phyloP scores from a whole-genome alignment of 1,140 invertebrate species.

The Trachelipus rathkii region DNA sequence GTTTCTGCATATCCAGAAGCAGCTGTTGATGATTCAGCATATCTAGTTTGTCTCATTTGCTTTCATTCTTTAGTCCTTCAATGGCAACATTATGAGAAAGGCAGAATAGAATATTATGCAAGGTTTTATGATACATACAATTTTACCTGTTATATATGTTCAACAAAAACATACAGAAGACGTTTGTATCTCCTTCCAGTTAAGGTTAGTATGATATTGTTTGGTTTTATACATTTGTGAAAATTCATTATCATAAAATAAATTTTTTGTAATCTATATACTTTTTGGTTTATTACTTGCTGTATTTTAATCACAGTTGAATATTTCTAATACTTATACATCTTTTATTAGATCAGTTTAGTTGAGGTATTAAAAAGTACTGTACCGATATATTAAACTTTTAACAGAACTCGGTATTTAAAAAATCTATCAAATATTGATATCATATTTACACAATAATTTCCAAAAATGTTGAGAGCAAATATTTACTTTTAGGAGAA shows the following conservation, averaged over 20 bases:
- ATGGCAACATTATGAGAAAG: conserved; percentile 68
- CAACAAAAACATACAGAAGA: conserved; percentile 80
- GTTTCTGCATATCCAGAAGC: conserved; percentile 59
- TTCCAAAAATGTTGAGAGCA: no score
- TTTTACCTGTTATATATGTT: conserved; percentile 88
- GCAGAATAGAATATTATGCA: conserved; percentile 52
- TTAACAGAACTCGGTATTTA: no score
- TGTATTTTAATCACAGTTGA: background rate
- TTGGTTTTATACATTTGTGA: conserved; percentile 8
- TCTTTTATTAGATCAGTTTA: no score
- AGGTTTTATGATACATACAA: conserved; percentile 83
- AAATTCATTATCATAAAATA: no score
- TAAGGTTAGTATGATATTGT: conserved; percentile 57
- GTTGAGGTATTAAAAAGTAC: no score
- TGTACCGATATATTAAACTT: no score
- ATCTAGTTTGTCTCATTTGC: conserved; percentile 88
- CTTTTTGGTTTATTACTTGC: background rate
- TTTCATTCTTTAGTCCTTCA: conserved; percentile 86
- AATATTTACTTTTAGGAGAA: no score
- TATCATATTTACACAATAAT: no score
- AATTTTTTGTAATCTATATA: background rate
- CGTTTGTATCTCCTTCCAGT: conserved; percentile 78
- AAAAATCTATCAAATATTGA: no score
- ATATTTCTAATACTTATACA: no score
- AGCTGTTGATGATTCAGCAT: conserved; percentile 78